Evolutionary conservation across 1,140 invertebrate genomes (phyloP), one percentile per base, ranked within the genome.

Genomic region (Eupristina koningsbergeri): DNA sequence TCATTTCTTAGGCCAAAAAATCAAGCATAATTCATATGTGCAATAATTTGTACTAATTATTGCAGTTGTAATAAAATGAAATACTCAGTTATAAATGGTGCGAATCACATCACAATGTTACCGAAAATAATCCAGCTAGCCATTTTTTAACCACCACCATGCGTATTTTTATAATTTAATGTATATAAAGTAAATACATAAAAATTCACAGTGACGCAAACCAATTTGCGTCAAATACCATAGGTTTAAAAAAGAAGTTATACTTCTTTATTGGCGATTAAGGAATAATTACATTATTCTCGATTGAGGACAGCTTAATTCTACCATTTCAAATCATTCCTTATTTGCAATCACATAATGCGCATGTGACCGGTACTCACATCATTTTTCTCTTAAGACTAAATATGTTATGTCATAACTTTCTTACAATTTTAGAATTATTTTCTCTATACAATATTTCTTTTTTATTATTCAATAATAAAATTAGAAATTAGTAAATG

Each of bases 111-210:
- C n/a, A 47, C 77, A 79, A 64, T 11, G 63, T 19, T 1, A 79
- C n/a, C 1, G 39, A 64, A 31, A 67, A 80, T 64, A 15, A 22
- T 73, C 11, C 29, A 50, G 13, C 69, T 78, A 78, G 34, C 47
- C 31, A n/a, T 8, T 8, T 61, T 31, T 61, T 81, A 17, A 81
- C 80, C 80, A 74, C 80, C 69, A 81, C 80, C 80, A 81, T 74
- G 80, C 80, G 47, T 34, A 69, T 69, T 79, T 50, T 61, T 50
- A 17, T 2, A 50, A 7, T 2, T 50, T 17, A 67, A 64, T 39
- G 26, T 34, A 11, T 31, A 79, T 63, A 67, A n/a, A n/a, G n/a
- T n/a, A n/a, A n/a, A 31, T 31, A 45, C 58, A 78, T 47, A 58
- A n/a, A 78, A 31, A 45, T 39, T 64, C n/a, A 61, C 53, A 58